phyloP scores from a whole-genome alignment of 1,140 invertebrate genomes.

The Battus philenor region DNA sequence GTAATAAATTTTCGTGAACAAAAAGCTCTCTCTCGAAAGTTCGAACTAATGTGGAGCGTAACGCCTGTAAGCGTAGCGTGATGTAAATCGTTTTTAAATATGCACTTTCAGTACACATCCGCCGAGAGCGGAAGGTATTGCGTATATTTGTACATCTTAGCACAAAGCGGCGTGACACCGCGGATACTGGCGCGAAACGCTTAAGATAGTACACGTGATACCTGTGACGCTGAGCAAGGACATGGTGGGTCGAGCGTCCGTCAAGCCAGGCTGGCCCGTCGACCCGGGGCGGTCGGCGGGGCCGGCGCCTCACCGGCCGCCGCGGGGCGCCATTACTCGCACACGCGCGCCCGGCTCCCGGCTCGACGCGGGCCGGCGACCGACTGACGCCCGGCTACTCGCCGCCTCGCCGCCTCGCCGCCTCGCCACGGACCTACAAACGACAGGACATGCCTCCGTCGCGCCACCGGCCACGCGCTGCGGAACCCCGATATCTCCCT shows the following conservation, averaged over 20 bases:
- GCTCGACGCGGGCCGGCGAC: conserved; percentile 64
- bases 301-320: conserved; percentile 68
- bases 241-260: conserved; percentile 64
- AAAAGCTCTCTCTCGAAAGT: too few relatives aligned
- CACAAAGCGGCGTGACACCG: conserved; percentile 30
- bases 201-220: conserved; percentile 25
- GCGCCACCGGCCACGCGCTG: conserved; percentile 27
- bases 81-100: background rate
- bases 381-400: conserved; percentile 63
- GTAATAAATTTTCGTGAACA: too few relatives aligned
- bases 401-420: conserved; percentile 33
- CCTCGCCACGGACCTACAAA: conserved; percentile 41
- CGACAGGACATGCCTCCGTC: conserved; percentile 39
- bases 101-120: conserved; percentile 29
- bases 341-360: conserved; percentile 66
- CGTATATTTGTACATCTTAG: conserved; percentile 27
- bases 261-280: conserved; percentile 60
- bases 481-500: conserved; percentile 19
- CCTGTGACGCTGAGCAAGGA: conserved; percentile 76
- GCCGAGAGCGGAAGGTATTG: conserved; percentile 42
- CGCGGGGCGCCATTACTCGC: conserved; percentile 63
- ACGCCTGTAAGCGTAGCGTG: too few relatives aligned
- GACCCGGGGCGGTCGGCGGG: conserved; percentile 69
- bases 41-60: too few relatives aligned
- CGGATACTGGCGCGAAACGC: conserved; percentile 31